Evolutionary conservation across 2,888 invertebrate genomes (phyloP), one percentile per base, ranked within the genome.

Genomic region (Drosophila melanocephala): DNA sequence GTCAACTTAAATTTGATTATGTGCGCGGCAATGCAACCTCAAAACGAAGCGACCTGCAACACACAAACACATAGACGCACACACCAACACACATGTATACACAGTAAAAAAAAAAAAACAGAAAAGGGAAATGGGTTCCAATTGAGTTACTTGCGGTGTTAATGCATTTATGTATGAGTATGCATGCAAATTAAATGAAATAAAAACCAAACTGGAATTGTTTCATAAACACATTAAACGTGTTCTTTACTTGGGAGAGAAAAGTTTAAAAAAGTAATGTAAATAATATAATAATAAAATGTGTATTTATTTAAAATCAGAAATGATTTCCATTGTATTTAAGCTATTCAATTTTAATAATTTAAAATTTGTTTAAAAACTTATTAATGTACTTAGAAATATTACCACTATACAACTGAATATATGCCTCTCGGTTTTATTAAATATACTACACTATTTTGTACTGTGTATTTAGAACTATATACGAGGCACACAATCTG

Each of bases 1-100:
- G 87, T 67, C 84, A 78, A 75, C 71, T 80, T 72, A 72, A 87
- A 86, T 89, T 87, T 89, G 89, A 89, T 87, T 87, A 89, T 87
- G 82, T 74, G 58, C 22, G 57, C 68, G 59, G 72, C 68, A 75
- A 72, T 70, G 66, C 74, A 73, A 70, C 71, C 72, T 62, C 72
- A 75, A 66, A 72, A 70, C 72, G 64, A 63, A 58, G 57, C 26
- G 35, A 55, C 63, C 9, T 12, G 16, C 35, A 26, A 32, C 42
- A 53, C 42, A 33, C 52, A 65, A 12, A 32, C 56, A 50, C 22
- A 28, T 22, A 39, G 6, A 44, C 50, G 26, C 50, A 28, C 47
- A 42, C 42, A 14, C 19, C 42, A 10, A 66, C 61, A 56, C 32
- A 12, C 19, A 26, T 22, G n/a, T 26, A 37, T 14, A 47, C 50